Evolutionary conservation across 2,888 invertebrate species (phyloP), one percentile per base, ranked within the genome.

Genomic region (Andrena minutula): DNA sequence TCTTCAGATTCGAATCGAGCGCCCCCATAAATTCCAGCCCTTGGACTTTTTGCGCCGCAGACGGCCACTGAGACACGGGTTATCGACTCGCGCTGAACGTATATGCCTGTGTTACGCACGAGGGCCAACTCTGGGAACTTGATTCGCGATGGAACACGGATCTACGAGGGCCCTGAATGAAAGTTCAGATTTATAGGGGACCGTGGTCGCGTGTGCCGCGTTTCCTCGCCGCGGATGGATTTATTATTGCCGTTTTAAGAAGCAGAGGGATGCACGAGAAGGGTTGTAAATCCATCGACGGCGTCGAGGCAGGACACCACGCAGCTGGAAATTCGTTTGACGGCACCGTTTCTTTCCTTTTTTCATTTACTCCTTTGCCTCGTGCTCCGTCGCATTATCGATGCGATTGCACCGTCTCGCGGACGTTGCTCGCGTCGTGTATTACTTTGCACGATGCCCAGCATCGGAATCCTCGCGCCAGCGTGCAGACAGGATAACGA

Each of bases 221-320:
- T 73, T 70, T 28, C 51, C 49, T 35, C 64, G 12, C 51, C 58
- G 47, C 35, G 68, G 16, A n/a, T 16, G 58, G 61, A 82, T 75
- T 82, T 82, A 82, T 79, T 58, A 58, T 26, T 51, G 58, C 70
- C 47, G 76, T 58, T 75, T 80, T 76, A 80, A 83, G 80, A 65
- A 80, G 64, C 60, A 23, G 30, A 12, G 35, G 35, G 58, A 64
- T 61, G 61, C 71, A 58, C 58, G 23, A 8, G 58, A n/a, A 32
- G 64, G 71, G 53, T 51, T 68, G 80, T 79, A 79, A 75, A 82
- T 82, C 75, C 32, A 64, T 26, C 47, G 49, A 58, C 68, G 30
- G 35, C 4, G 68, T 60, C 32, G 6, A 41, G 5, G 28, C 71
- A 1, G 41, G 7, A 26, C 23, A 30, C 35, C 2, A 4, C 28